These are phyloP conservation scores for Brachyhypopomus occidentalis DNA, from an alignment of 2,113 vertebrate species.

Conservation along the genomic window DNA sequence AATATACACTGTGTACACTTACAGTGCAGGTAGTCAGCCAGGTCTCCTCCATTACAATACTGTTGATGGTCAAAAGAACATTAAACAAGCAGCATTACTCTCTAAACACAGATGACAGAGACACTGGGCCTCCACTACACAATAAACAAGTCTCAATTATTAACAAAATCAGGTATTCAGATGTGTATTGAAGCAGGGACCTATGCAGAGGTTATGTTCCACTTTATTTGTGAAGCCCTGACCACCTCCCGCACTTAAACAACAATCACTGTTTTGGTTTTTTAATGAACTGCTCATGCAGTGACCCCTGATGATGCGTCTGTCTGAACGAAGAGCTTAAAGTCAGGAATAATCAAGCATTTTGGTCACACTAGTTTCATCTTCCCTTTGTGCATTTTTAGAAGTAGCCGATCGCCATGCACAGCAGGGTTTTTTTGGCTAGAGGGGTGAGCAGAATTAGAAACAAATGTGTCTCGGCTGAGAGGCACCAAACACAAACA, in stretches of 20 bases:
- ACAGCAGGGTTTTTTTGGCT: background rate
- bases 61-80: slow-evolving; percentile 60
- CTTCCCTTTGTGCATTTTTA: background rate
- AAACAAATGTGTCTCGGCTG: slow-evolving; percentile 46
- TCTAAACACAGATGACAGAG: slow-evolving; percentile 44
- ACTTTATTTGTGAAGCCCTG: slow-evolving; percentile 6
- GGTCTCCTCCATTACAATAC: slow-evolving; percentile 98
- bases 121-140: slow-evolving; percentile 13
- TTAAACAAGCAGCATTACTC: slow-evolving; percentile 14
- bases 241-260: background rate
- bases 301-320: background rate
- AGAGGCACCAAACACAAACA: slow-evolving; percentile 52
- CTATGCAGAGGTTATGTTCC: background rate
- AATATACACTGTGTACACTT: slow-evolving; percentile 66
- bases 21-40: slow-evolving; percentile 98
- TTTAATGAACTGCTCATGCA: background rate
- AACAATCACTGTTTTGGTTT: background rate
- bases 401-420: background rate
- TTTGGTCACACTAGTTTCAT: too few relatives aligned
- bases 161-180: slow-evolving; percentile 6
- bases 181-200: slow-evolving; percentile 28
- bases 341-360: too few relatives aligned
- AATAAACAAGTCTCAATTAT: background rate
- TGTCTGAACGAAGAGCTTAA: background rate
- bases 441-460: slow-evolving; percentile 30